Base-by-base conservation (phyloP, 2,888 invertebrate species). In the Anorthoa munda region DNA sequence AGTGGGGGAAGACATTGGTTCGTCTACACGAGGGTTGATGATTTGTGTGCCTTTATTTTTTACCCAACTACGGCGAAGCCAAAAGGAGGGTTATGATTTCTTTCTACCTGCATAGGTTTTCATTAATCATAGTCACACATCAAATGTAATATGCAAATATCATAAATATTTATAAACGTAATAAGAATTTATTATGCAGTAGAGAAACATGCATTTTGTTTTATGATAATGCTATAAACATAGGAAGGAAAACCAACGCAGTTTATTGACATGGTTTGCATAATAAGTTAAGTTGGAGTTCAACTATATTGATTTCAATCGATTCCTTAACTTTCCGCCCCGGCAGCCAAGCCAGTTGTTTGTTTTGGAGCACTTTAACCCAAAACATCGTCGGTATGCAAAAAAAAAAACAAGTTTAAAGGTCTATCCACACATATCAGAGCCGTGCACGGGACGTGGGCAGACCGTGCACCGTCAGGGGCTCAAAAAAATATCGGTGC, bases 221-320 rank as follows among this genome's bases (percentile, higher is more conserved):
- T 18, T 17, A 23, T 45, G n/a, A 18, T 39, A 31, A 23, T 45
- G n/a, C 21, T 39, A 31, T 70, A 15, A 21, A 60, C 21, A n/a
- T 26, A n/a, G 46, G 46, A 26, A 26, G 23, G 13, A 53, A 51
- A 65, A 53, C 18, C 9, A 50, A 58, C 18, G 2, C 26, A 18
- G 18, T 69, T 77, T 23, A 61, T 69, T 69, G 26, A 31, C 48
- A 69, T 69, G 18, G 18, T 61, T 75, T 77, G 70, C 77, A 61
- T 69, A 45, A 76, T 23, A 45, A 55, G 61, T 77, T 77, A 21
- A 69, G 13, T 61, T 45, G 26, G n/a, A 77, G 69, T 75, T 69
- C 45, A 50, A 61, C 21, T 69, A 69, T 69, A 69, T 75, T 51
- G 77, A 75, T 77, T 77, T 46, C 45, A 50, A 75, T 77, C 31